A percentile compares a stretch with the other conserved stretches of the same genome.
Evolutionary conservation across 2,888 invertebrate genomes (phyloP).

Genomic region (Endomychus coccineus): DNA sequence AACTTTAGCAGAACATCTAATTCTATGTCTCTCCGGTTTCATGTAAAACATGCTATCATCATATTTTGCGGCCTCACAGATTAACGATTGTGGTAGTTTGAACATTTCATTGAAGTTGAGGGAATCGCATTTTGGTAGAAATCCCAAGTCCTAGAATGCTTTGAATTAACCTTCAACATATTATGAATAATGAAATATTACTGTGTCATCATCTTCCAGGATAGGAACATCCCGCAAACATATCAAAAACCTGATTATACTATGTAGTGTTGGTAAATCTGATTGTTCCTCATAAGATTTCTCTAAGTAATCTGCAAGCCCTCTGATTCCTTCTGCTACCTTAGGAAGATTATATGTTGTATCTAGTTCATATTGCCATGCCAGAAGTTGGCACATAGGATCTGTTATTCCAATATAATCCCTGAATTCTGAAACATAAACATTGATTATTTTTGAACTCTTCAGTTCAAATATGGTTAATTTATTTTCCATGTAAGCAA

Average conservation of each 20-base stretch:
- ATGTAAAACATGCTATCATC: slow-evolving; percentile 10
- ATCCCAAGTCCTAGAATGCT: slow-evolving; percentile 27
- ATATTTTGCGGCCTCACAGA: slow-evolving; percentile 3
- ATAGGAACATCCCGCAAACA: slow-evolving; percentile 28
- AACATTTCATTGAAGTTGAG: slow-evolving; percentile 10
- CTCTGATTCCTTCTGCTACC: slow-evolving; percentile 29
- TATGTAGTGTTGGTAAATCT: slow-evolving; percentile 9
- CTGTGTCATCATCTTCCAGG: slow-evolving; percentile 10
- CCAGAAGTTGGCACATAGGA: slow-evolving; percentile 32
- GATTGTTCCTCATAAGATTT: slow-evolving; percentile 19
- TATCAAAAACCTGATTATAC: slow-evolving; percentile 29
- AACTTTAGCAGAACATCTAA: slow-evolving; percentile 1
- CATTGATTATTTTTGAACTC: slow-evolving; percentile 1
- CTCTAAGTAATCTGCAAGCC: slow-evolving; percentile 19
- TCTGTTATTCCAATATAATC: slow-evolving; percentile 19
- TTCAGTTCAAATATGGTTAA: background rate
- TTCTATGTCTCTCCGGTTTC: slow-evolving; percentile 12
- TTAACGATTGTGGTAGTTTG: slow-evolving; percentile 8
- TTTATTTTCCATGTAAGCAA: slow-evolving; percentile 14
- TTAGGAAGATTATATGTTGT: slow-evolving; percentile 30
- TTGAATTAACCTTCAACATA: too few relatives aligned
- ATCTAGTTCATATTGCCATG: slow-evolving; percentile 36
- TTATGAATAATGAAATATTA: slow-evolving; percentile 2
- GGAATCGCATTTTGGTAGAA: slow-evolving; percentile 23
- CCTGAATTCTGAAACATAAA: slow-evolving; percentile 22